These are phyloP conservation scores for Torymus tubicola DNA, from an alignment of 2,888 invertebrate species.

Conservation along the genomic window DNA sequence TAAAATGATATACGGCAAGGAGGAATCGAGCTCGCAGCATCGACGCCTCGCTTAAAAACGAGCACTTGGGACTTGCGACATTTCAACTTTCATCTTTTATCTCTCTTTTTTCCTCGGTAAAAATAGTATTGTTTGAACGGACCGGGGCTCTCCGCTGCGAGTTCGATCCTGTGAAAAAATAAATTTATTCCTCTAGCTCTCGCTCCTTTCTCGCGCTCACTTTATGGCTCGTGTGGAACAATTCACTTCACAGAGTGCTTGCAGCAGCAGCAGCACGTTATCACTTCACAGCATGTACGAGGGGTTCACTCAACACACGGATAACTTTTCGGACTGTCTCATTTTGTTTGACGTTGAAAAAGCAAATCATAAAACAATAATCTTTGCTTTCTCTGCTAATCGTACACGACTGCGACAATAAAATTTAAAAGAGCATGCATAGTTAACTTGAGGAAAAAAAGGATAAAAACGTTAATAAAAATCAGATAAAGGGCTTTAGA, in stretches of 20 bases:
- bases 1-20: slow-evolving; percentile 48
- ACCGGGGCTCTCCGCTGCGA: background rate
- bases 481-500: slow-evolving; percentile 46
- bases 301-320: slow-evolving; percentile 34
- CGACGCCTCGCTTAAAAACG: slow-evolving; percentile 9
- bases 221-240: slow-evolving; percentile 61
- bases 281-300: slow-evolving; percentile 53
- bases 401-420: slow-evolving; percentile 48
- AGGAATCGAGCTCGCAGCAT: slow-evolving; percentile 45
- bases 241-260: slow-evolving; percentile 57
- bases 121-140: slow-evolving; percentile 34
- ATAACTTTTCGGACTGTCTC: slow-evolving; percentile 33
- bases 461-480: slow-evolving; percentile 22
- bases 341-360: slow-evolving; percentile 37
- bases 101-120: slow-evolving; percentile 19
- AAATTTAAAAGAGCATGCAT: slow-evolving; percentile 44
- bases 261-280: slow-evolving; percentile 45
- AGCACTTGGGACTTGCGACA: slow-evolving; percentile 31
- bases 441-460: slow-evolving; percentile 24
- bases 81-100: background rate
- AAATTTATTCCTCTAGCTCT: slow-evolving; percentile 50
- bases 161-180: slow-evolving; percentile 52
- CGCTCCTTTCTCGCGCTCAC: slow-evolving; percentile 6
- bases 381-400: slow-evolving; percentile 14
- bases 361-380: slow-evolving; percentile 22